These are phyloP conservation scores for Diplolepis rosae DNA, from an alignment of 2,888 invertebrate species.

Conservation along the genomic window DNA sequence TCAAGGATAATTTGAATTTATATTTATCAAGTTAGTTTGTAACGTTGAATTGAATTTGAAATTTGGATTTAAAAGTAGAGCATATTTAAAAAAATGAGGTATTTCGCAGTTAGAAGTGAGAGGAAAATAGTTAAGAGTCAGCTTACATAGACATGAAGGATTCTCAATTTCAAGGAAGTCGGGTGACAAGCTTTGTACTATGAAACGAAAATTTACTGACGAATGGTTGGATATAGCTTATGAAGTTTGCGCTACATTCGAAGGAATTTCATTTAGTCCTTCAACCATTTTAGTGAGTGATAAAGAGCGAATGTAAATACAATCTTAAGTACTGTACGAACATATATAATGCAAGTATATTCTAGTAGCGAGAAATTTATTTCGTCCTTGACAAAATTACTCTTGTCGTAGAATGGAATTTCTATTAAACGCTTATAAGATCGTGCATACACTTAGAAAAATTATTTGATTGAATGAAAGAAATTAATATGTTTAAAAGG, in stretches of 20 bases:
- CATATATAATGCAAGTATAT: neutral
- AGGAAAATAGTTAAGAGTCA: neutral
- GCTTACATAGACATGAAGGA: neutral
- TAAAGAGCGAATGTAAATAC: neutral
- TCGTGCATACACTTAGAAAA: too few species aligned
- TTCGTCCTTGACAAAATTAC: neutral
- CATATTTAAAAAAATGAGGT: neutral
- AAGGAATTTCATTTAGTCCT: constrained; percentile 13
- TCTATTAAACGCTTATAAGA: too few species aligned
- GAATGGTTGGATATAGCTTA: neutral
- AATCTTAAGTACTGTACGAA: neutral
- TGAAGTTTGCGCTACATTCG: neutral
- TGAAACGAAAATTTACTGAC: constrained; percentile 1
- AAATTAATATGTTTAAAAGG: too few species aligned
- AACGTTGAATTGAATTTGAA: too few species aligned
- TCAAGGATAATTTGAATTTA: too few species aligned
- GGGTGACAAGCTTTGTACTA: neutral
- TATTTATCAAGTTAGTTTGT: too few species aligned
- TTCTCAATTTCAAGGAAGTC: neutral
- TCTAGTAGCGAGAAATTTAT: neutral
- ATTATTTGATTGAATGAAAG: too few species aligned
- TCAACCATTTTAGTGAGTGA: neutral
- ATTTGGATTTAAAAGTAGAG: neutral
- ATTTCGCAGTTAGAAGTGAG: neutral
- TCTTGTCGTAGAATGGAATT: too few species aligned